Percentiles rank a stretch among this genome's conserved stretches.
Conservation (phyloP, 2,797 vertebrate species). For the Pangasius djambal region DNA sequence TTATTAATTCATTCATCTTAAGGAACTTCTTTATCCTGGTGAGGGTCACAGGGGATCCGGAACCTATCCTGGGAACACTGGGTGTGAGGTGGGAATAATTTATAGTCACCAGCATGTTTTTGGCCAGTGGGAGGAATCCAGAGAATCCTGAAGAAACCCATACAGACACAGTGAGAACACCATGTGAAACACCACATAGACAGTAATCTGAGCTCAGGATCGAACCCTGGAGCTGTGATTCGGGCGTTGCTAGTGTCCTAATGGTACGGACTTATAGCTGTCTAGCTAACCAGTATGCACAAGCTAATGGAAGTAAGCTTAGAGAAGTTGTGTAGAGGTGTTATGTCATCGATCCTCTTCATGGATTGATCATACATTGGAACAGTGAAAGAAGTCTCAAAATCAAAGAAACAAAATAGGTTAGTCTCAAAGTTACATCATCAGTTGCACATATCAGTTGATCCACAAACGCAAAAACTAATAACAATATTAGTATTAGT, state of each 20-base stretch:
- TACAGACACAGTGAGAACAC: background rate
- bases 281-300: background rate
- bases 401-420: background rate
- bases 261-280: background rate
- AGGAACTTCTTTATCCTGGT: background rate
- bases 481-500: background rate
- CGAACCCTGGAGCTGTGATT: background rate
- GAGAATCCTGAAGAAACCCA: background rate
- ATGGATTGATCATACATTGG: background rate
- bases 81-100: background rate
- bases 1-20: background rate
- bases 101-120: background rate
- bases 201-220: background rate
- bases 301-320: background rate
- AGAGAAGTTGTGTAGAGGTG: background rate
- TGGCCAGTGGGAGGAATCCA: background rate
- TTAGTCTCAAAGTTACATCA: background rate
- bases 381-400: background rate
- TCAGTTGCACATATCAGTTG: background rate
- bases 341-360: background rate
- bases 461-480: background rate
- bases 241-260: background rate
- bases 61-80: background rate
- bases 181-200: background rate
- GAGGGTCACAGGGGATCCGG: background rate